A percentile compares a stretch with the other conserved stretches of the same genome.
Conservation (phyloP, 2,888 invertebrate genomes). For the Dichetophora obliterata region DNA sequence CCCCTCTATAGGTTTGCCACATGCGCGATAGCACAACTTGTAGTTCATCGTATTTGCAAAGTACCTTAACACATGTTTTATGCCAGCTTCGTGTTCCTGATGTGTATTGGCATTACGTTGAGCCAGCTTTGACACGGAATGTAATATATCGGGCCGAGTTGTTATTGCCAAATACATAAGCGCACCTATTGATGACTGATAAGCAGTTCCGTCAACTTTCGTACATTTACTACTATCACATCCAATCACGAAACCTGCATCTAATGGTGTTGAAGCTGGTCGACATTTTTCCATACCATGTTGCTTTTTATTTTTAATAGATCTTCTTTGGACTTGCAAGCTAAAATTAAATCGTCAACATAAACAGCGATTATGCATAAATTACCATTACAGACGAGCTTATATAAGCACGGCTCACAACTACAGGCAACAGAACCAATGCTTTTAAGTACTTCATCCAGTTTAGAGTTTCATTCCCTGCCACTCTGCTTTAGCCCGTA, state of each 20-base stretch:
- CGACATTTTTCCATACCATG: slow-evolving; percentile 17
- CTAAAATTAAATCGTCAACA: slow-evolving; percentile 39
- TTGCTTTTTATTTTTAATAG: slow-evolving; percentile 12
- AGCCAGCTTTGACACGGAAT: slow-evolving; percentile 36
- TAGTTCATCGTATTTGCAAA: background rate
- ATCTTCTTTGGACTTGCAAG: background rate
- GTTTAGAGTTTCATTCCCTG: slow-evolving; percentile 48
- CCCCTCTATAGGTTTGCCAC: slow-evolving; percentile 23
- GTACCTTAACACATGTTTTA: background rate
- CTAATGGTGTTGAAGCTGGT: no score
- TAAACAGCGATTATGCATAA: no score
- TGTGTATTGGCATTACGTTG: no score
- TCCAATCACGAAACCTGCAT: no score
- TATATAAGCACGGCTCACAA: background rate
- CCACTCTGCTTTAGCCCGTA: slow-evolving; percentile 52
- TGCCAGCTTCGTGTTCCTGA: slow-evolving; percentile 25
- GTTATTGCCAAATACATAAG: slow-evolving; percentile 38
- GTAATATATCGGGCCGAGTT: slow-evolving; percentile 34
- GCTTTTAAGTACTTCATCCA: no score
- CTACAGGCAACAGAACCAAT: no score
- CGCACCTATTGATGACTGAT: slow-evolving; percentile 34
- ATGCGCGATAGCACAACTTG: slow-evolving; percentile 25
- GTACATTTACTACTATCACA: background rate
- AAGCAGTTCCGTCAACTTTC: slow-evolving; percentile 10
- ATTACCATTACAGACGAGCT: no score